Base-by-base conservation (phyloP, 2,888 invertebrate species). In the Drosophila hamatofila region DNA sequence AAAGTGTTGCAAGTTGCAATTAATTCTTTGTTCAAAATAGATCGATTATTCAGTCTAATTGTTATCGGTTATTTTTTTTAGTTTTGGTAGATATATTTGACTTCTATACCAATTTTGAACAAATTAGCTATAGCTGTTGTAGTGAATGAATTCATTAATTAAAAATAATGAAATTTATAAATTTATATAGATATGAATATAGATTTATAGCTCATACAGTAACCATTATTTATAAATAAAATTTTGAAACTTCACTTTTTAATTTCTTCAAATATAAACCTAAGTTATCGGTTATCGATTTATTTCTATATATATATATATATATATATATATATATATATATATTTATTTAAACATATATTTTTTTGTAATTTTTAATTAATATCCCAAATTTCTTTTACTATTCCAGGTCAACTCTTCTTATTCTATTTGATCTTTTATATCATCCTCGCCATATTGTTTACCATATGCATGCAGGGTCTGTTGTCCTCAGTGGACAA, bases 371-470 rank as follows among this genome's bases (percentile, higher is more conserved):
- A 11, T 5, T 11, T 41, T 16, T 7, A 21, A 33, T 18, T 51
- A 35, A 16, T 14, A 23, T 35, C 9, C 3, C 2, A 6, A 3
- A 2, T 49, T 33, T n/a, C n/a, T 33, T 18, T 58, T 6, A 6
- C 16, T 0, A 7, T 59, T 33, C 0, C 95, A 98, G 98, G 95
- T 72, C 96, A 97, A 92, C 95, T 98, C 71, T 90, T 96, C 25
- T 78, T 96, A 0, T 99, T 99, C 94, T 99, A 99, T 94, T 76
- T 95, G 49, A 94, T 97, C 77, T 99, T 98, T 94, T 99, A 98
- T 94, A 94, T 95, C 54, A 95, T 95, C 66, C 94, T 99, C 91
- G 96, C 96, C 18, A 95, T 96, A 9, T 94, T 99, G 89, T 98
- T 98, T 93, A 95, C 96, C 0, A 95, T 97, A 58, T 98, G 98